A percentile compares a stretch with the other conserved stretches of the same genome.
Evolutionary conservation across 1,140 invertebrate genomes (phyloP).

Genomic region (Leguminivora glycinivorella): DNA sequence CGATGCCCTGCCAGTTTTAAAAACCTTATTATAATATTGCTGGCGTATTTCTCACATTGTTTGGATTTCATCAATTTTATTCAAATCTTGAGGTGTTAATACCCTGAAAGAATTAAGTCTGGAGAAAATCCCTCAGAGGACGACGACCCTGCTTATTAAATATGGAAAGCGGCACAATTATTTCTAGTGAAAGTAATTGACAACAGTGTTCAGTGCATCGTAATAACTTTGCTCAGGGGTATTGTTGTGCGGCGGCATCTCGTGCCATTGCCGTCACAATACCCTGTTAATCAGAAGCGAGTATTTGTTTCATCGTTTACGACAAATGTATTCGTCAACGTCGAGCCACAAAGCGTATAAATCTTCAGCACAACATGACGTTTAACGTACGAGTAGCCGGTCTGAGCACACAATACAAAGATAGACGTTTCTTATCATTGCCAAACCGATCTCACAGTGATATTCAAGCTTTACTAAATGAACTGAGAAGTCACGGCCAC

Average conservation of each 20-base stretch:
- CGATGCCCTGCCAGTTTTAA: not conserved
- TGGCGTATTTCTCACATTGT: not conserved
- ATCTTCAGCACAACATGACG: slow-evolving; percentile 12
- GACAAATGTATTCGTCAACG: slow-evolving; percentile 30
- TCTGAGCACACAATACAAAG: not conserved
- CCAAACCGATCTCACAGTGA: not conserved
- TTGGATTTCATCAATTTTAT: slow-evolving; percentile 6
- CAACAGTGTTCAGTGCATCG: slow-evolving; percentile 26
- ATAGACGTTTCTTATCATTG: not conserved
- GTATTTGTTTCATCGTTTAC: slow-evolving; percentile 22
- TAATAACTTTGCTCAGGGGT: slow-evolving; percentile 5
- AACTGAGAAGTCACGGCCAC: slow-evolving; percentile 7
- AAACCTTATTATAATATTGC: not conserved
- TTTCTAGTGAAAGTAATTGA: slow-evolving; percentile 33
- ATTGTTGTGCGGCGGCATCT: slow-evolving; percentile 13
- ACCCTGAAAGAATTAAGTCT: not conserved
- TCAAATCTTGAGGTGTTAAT: slow-evolving; percentile 12
- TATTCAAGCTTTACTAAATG: slow-evolving; percentile 6
- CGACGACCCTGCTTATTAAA: slow-evolving; percentile 19
- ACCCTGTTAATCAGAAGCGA: not conserved
- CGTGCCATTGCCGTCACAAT: slow-evolving; percentile 2
- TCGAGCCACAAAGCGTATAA: slow-evolving; percentile 19
- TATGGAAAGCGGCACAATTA: slow-evolving; percentile 32
- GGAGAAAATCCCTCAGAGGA: not conserved
- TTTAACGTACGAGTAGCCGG: slow-evolving; percentile 5